Base-by-base conservation (phyloP, 2,113 vertebrate species). In the Eonycteris spelaea region DNA sequence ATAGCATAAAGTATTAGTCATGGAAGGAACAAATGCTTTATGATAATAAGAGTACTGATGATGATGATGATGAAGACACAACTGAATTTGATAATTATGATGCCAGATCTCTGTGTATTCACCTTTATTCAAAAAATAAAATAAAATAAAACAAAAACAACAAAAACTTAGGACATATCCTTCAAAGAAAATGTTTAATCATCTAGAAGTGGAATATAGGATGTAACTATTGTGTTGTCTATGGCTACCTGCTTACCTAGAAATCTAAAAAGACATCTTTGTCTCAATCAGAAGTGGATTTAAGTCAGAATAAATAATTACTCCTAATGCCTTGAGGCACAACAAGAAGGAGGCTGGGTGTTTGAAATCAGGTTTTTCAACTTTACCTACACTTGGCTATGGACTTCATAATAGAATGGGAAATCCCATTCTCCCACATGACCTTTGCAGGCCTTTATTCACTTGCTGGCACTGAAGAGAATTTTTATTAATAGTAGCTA, bases 391-490 rank as follows among this genome's bases (percentile, higher is more conserved):
- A 91, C 38, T 80, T 55, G 93, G 63, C 73, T 86, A 48, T 10
- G 38, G 74, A 94, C 48, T 93, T 96, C 5, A 48, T 13, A 92
- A 84, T 63, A 97, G 67, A 45, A 15, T 61, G 19, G 59, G 33
- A 94, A 92, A 94, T 77, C 51, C 26, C 53, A 90, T 73, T 94
- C 67, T 95, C 85, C 93, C 80, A 96, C 79, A 92, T 80, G 78
- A 94, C 33, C 14, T 97, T 18, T 97, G 53, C 4, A 95, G 92
- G 51, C 57, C 96, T 97, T 97, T 94, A 59, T 87, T 82, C 80
- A 96, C 33, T 88, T 93, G 75, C 53, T 97, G 68, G n/a, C 26
- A 83, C 55, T 78, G 70, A 90, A 90, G 4, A 97, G 92, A 94
- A 48, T 11, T 88, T 73, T 93, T 97, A 97, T 96, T 73, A 97